Base-by-base conservation (phyloP, 2,113 vertebrate genomes). In the Antechinus stuartii region DNA sequence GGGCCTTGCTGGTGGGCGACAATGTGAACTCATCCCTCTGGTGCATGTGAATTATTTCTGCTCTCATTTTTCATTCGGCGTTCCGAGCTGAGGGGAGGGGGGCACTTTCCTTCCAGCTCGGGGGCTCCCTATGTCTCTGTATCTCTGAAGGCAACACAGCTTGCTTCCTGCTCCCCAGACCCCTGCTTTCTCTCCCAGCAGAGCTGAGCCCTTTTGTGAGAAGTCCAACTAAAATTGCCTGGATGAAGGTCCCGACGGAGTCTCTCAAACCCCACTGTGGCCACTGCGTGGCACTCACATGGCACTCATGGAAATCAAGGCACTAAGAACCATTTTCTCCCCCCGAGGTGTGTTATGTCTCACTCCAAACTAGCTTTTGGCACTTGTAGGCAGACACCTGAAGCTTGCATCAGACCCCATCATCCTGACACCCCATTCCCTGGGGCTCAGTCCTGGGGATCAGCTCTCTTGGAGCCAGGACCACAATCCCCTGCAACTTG, bases 341-440 rank as follows among this genome's bases (percentile, higher is more conserved):
- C 42, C 93, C 76, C 91, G 42, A 50, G 92, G 90, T 50, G 2
- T 42, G 68, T n/a, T 23, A 10, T 93, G 11, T 92, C 14, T 55
- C 25, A 26, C 49, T 24, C 22, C 24, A 5, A 42, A 27, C 30
- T 42, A 52, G 26, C 14, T 50, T 24, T 2, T 26, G 91, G 4
- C 50, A 6, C 50, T 26, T 4, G 42, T 24, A 27, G 30, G 35
- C 2, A n/a, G 30, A 12, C 12, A 16, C 3, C 35, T 11, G 14
- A 76, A n/a, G 14, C 30, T 55, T 97, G 97, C 6, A 95, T 97
- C 93, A 97, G 97, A 0, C 97, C 96, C 0, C 97, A 96, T 22
- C 96, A n/a, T 96, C 96, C 5, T 97, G 92, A 9, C 57, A 11
- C 3, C 57, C 57, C 1, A 2, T 61, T 9, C 16, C 68, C 68